Conservation (phyloP, 2,797 vertebrate genomes). For the Gallinago stenura region DNA sequence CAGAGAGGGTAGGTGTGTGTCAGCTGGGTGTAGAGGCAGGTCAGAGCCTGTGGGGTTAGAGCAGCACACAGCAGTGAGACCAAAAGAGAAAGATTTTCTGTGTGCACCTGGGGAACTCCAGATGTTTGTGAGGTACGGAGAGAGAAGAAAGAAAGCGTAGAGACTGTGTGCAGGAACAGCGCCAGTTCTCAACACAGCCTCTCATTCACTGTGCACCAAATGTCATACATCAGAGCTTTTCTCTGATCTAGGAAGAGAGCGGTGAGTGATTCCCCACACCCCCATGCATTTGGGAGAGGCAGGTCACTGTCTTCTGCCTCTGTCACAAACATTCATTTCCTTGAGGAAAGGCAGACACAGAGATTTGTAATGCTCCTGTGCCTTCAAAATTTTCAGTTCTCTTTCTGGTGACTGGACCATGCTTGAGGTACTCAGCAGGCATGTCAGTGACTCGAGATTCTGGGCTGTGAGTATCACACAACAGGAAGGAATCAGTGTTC, state of each 20-base stretch:
- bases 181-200: neutral
- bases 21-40: neutral
- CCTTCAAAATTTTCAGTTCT: neutral
- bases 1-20: neutral
- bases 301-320: neutral
- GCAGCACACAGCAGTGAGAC: neutral
- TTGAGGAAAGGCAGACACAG: neutral
- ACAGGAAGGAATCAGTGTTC: neutral
- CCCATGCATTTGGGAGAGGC: neutral
- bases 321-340: neutral
- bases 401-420: neutral
- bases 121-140: neutral
- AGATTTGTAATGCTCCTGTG: neutral
- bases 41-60: neutral
- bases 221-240: neutral
- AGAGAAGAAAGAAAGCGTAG: neutral
- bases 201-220: neutral
- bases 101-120: neutral
- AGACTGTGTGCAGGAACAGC: neutral
- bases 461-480: neutral
- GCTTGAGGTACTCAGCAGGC: neutral
- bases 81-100: neutral
- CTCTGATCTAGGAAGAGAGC: neutral
- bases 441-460: neutral
- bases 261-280: neutral